A percentile compares a stretch with the other conserved stretches of the same genome.
Evolutionary conservation across 2,113 vertebrate species (phyloP).

Genomic region (Pica pica): DNA sequence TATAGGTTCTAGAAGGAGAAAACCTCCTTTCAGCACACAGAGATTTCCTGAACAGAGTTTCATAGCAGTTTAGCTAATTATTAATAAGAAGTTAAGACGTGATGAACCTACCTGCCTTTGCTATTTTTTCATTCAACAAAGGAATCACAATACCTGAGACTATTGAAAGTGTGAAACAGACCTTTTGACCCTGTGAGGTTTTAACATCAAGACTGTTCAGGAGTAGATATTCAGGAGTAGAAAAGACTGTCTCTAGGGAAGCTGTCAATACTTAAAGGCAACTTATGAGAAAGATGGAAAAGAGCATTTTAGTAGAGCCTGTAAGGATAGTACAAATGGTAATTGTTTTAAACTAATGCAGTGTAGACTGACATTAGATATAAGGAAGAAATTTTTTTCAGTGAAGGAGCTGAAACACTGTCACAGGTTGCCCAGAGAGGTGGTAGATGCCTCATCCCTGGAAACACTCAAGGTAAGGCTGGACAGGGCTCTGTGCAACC

Average conservation of each 20-base stretch:
- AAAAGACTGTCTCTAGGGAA: neutral
- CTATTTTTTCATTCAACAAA: neutral
- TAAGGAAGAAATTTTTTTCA: neutral
- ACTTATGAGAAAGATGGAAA: neutral
- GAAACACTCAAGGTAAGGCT: neutral
- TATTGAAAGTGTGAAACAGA: neutral
- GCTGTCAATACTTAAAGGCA: neutral
- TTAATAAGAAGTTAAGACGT: neutral
- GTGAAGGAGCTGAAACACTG: neutral
- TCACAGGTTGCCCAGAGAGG: neutral
- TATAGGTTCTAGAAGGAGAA: neutral
- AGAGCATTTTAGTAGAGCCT: neutral
- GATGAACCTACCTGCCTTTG: neutral
- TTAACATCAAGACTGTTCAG: neutral
- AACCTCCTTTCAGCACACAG: neutral
- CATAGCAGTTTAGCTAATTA: neutral
- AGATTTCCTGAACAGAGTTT: neutral
- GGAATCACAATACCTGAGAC: neutral
- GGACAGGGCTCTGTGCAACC: neutral
- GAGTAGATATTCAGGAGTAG: neutral
- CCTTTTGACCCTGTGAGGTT: neutral
- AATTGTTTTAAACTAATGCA: neutral
- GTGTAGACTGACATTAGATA: neutral
- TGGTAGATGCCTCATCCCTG: neutral
- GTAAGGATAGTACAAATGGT: accelerated